phyloP scores from a whole-genome alignment of 1,140 invertebrate genomes.

The Eupeodes corollae region DNA sequence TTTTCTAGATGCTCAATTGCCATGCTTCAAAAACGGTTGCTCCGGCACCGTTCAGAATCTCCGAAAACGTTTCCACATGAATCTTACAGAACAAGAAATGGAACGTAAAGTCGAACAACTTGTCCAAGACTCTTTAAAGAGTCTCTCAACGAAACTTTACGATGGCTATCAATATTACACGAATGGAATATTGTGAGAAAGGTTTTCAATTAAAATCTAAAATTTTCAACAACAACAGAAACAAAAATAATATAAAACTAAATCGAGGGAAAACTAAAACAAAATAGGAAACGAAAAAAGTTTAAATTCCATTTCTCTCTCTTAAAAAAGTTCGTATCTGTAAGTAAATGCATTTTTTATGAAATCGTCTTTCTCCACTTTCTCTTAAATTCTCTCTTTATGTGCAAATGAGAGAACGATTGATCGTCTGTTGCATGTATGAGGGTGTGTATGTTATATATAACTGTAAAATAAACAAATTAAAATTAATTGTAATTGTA shows the following conservation, averaged over 20 bases:
- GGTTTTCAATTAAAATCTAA: conserved; percentile 38
- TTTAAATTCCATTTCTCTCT: too few species aligned
- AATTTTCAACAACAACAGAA: not conserved
- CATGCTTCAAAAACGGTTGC: conserved; percentile 85
- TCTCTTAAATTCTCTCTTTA: too few species aligned
- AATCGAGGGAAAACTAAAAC: too few species aligned
- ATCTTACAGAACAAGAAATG: conserved; percentile 89
- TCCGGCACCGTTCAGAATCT: conserved; percentile 74
- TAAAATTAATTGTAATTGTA: too few species aligned
- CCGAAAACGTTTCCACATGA: conserved; percentile 88
- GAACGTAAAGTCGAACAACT: conserved; percentile 83
- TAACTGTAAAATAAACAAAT: too few species aligned
- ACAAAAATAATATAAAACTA: not conserved
- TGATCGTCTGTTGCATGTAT: too few species aligned
- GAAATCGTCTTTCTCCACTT: too few species aligned
- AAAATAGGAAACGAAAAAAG: too few species aligned
- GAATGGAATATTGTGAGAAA: conserved; percentile 78
- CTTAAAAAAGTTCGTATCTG: too few species aligned
- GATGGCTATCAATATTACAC: conserved; percentile 99
- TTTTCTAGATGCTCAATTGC: conserved; percentile 78
- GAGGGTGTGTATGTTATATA: too few species aligned
- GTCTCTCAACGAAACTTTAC: conserved; percentile 94
- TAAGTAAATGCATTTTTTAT: too few species aligned
- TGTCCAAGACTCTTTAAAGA: conserved; percentile 89
- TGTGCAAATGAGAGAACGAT: too few species aligned